Percentiles rank a stretch among this genome's conserved stretches.
Evolutionary conservation across 1,140 invertebrate species (phyloP).

Genomic region (Euborellia annulipes): DNA sequence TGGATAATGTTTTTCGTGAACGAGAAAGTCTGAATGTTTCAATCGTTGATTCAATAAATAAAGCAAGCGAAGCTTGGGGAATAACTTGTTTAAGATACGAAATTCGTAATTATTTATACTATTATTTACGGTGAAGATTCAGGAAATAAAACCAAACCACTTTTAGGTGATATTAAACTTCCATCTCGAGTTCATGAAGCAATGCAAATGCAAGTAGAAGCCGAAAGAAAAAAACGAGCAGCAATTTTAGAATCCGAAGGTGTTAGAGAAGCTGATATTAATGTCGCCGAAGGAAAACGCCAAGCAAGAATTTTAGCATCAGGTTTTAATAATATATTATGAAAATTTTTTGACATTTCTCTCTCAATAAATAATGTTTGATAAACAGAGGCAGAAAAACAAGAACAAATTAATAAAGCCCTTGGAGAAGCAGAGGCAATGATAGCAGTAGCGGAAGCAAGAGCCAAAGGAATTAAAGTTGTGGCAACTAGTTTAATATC

Average conservation of each 20-base stretch:
- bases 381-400: constrained; percentile 56
- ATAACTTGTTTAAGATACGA: constrained; percentile 95
- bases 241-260: constrained; percentile 96
- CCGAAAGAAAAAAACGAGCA: constrained; percentile 90
- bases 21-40: constrained; percentile 88
- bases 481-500: constrained; percentile 49
- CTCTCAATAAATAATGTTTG: neutral
- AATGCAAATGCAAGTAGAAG: constrained; percentile 99
- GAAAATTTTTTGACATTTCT: neutral
- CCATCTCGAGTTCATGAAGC: constrained; percentile 90
- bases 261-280: constrained; percentile 85
- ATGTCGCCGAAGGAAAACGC: constrained; percentile 92
- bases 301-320: constrained; percentile 83
- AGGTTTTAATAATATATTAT: constrained; percentile 31
- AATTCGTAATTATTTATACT: constrained; percentile 62
- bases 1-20: constrained; percentile 95
- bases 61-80: constrained; percentile 95
- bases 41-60: constrained; percentile 95
- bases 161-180: constrained; percentile 75
- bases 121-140: constrained; percentile 1
- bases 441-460: constrained; percentile 66
- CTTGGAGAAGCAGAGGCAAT: constrained; percentile 77
- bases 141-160: constrained; percentile 1
- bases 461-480: constrained; percentile 58
- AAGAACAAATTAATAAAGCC: constrained; percentile 78